A percentile compares a stretch with the other conserved stretches of the same genome.
Conservation (phyloP, 2,888 invertebrate genomes). For the Galerucella pusilla region DNA sequence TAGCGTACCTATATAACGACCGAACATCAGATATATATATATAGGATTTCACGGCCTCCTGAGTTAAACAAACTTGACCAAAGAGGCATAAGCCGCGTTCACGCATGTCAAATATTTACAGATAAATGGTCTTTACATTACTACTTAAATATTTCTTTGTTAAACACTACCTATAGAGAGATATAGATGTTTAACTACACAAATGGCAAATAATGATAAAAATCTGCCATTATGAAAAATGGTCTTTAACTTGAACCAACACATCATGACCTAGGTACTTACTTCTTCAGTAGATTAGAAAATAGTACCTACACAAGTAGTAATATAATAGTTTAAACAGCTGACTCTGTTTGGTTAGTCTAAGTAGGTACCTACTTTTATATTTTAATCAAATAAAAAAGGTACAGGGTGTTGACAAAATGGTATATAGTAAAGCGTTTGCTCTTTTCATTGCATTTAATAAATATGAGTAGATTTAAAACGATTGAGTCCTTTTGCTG, state of each 20-base stretch:
- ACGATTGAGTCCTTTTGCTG: neutral
- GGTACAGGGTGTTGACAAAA: neutral
- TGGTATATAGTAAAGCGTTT: neutral
- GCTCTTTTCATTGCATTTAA: neutral
- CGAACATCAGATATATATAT: slow-evolving; percentile 48
- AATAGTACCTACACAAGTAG: slow-evolving; percentile 1
- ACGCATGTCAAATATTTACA: slow-evolving; percentile 56
- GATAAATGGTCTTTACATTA: slow-evolving; percentile 56
- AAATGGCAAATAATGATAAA: slow-evolving; percentile 49
- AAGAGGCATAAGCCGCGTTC: slow-evolving; percentile 46
- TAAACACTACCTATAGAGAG: slow-evolving; percentile 46
- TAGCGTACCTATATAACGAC: slow-evolving; percentile 45
- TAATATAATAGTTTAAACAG: slow-evolving; percentile 26
- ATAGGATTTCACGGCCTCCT: slow-evolving; percentile 46
- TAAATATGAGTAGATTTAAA: no score
- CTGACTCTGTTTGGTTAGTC: slow-evolving; percentile 18
- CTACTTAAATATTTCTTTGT: slow-evolving; percentile 55
- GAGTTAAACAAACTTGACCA: slow-evolving; percentile 48
- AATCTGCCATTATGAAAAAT: slow-evolving; percentile 36
- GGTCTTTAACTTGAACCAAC: slow-evolving; percentile 30
- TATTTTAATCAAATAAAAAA: neutral
- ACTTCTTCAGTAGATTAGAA: slow-evolving; percentile 20
- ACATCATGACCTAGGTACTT: slow-evolving; percentile 16
- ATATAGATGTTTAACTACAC: slow-evolving; percentile 51
- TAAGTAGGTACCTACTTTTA: neutral